phyloP scores from a whole-genome alignment of 2,888 invertebrate species.

The Mythimna lalbum region DNA sequence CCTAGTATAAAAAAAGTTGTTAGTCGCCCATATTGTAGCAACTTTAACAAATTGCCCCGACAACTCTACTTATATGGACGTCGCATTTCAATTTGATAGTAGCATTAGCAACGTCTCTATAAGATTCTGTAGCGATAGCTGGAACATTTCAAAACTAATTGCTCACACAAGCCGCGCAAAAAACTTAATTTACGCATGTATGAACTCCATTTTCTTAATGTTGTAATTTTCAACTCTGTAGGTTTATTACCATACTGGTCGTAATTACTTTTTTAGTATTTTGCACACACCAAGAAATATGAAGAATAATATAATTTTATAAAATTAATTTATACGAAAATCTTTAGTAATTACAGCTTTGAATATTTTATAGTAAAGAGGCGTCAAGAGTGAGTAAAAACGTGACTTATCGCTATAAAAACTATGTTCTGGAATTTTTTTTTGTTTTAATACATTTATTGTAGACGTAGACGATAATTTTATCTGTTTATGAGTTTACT shows the following conservation, averaged over 20 bases:
- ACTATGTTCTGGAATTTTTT: constrained; percentile 11
- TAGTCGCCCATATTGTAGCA: constrained; percentile 36
- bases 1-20: constrained; percentile 53
- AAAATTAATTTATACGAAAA: constrained; percentile 8
- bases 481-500: constrained; percentile 39
- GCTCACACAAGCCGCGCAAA: constrained; percentile 18
- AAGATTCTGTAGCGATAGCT: constrained; percentile 36
- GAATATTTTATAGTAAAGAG: not conserved
- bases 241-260: constrained; percentile 40
- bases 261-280: constrained; percentile 34
- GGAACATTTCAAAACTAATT: constrained; percentile 30
- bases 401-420: constrained; percentile 4
- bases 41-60: constrained; percentile 51
- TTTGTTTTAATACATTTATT: constrained; percentile 29
- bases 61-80: constrained; percentile 28
- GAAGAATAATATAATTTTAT: not conserved
- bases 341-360: constrained; percentile 11
- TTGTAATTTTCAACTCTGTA: constrained; percentile 36
- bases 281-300: constrained; percentile 1
- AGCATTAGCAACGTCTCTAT: constrained; percentile 31
- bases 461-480: constrained; percentile 8
- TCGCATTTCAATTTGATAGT: constrained; percentile 49
- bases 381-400: not conserved
- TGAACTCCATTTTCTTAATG: constrained; percentile 24
- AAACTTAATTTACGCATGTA: constrained; percentile 31